Conservation (phyloP, 1,140 invertebrate genomes). For the Oreohelix idahoensis region DNA sequence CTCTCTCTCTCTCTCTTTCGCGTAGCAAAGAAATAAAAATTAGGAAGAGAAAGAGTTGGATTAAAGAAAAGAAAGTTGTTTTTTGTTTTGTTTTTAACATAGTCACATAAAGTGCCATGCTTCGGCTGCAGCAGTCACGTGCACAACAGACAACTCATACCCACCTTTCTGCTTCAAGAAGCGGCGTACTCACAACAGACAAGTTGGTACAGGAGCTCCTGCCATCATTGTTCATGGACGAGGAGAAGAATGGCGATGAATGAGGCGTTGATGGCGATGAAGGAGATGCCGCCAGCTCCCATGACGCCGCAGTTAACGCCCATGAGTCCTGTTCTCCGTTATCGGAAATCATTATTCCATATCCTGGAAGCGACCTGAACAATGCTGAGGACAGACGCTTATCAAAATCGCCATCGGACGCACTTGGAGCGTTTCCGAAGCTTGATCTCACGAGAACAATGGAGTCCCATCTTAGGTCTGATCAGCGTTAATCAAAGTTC, state of each 20-base stretch:
- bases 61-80: no score
- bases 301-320: neutral
- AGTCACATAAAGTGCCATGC: no score
- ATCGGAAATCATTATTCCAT: neutral
- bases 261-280: neutral
- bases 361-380: neutral
- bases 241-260: neutral
- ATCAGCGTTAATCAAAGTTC: no score
- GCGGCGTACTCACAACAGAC: conserved; percentile 30
- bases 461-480: no score
- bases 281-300: neutral
- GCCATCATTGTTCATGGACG: neutral
- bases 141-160: neutral
- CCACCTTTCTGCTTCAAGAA: conserved; percentile 29
- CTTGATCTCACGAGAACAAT: no score
- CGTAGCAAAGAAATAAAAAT: no score
- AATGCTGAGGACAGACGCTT: no score
- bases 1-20: no score
- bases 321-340: neutral
- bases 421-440: no score
- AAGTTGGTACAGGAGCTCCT: conserved; percentile 8
- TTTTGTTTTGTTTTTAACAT: no score
- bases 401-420: no score
- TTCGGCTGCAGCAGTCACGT: neutral
- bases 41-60: no score